A percentile compares a stretch with the other conserved stretches of the same genome.
phyloP scores from a whole-genome alignment of 2,888 invertebrate genomes.

The Lepidochrysops patricia region DNA sequence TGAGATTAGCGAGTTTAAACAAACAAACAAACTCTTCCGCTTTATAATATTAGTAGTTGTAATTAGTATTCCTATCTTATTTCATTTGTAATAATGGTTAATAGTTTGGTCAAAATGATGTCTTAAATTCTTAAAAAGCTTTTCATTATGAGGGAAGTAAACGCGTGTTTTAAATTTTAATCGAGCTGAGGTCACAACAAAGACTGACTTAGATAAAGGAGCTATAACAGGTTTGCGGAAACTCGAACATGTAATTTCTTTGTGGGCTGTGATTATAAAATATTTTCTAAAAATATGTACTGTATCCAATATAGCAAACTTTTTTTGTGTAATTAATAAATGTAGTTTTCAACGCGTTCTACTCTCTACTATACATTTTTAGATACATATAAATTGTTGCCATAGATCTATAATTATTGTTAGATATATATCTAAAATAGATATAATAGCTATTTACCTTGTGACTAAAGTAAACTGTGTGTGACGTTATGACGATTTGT shows the following conservation, averaged over 20 bases:
- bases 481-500: not conserved
- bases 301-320: not conserved
- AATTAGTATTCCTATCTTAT: not conserved
- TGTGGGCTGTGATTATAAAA: not conserved
- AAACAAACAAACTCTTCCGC: too few species aligned
- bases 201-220: constrained; percentile 18
- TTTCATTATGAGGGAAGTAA: not conserved
- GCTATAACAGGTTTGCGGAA: constrained; percentile 14
- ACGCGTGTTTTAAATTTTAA: constrained; percentile 8
- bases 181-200: constrained; percentile 15
- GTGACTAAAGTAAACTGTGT: not conserved
- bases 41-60: not conserved
- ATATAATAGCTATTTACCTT: too few species aligned
- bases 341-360: not conserved
- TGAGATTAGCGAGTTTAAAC: too few species aligned
- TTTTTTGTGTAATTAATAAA: too few species aligned
- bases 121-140: not conserved
- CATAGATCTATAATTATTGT: too few species aligned
- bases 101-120: not conserved
- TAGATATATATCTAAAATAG: too few species aligned
- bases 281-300: not conserved
- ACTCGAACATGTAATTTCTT: constrained; percentile 16
- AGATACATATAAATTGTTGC: too few species aligned
- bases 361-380: too few species aligned
- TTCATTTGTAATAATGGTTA: not conserved